phyloP scores from a whole-genome alignment of 2,888 invertebrate species.

The Calephelis perditalis region DNA sequence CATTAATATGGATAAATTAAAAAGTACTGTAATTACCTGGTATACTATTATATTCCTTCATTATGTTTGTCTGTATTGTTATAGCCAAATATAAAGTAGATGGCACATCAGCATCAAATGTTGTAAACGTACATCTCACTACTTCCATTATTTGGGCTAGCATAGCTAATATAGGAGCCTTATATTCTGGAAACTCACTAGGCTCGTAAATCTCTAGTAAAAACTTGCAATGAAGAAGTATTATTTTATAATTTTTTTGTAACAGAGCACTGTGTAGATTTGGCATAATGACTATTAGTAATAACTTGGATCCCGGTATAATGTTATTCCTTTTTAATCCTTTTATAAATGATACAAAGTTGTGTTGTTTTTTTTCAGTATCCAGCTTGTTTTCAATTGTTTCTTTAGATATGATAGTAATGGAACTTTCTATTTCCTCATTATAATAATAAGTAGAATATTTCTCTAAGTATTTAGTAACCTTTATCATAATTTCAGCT shows the following conservation, averaged over 20 bases:
- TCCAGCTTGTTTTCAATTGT: conserved; percentile 40
- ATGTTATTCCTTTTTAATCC: conserved; percentile 44
- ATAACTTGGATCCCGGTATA: conserved; percentile 46
- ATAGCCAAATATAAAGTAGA: conserved; percentile 45
- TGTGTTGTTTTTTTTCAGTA: conserved; percentile 41
- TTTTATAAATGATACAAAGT: conserved; percentile 50
- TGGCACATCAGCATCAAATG: conserved; percentile 43
- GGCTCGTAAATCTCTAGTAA: conserved; percentile 42
- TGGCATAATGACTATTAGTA: conserved; percentile 59
- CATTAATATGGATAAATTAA: no score
- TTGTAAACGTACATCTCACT: conserved; percentile 53
- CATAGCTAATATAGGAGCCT: conserved; percentile 63
- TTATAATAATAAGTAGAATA: conserved; percentile 54
- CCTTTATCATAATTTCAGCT: conserved; percentile 51
- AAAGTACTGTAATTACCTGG: conserved; percentile 41
- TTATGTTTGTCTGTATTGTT: conserved; percentile 44
- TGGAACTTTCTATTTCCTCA: conserved; percentile 51
- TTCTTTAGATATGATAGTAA: conserved; percentile 44
- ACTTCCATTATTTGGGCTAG: conserved; percentile 56
- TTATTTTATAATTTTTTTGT: conserved; percentile 38
- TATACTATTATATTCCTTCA: conserved; percentile 46
- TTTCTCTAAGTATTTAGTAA: conserved; percentile 46
- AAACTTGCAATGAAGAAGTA: conserved; percentile 47
- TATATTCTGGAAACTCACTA: conserved; percentile 48
- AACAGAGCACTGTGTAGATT: conserved; percentile 51